These are phyloP conservation scores for Dinomys branickii DNA, from an alignment of 2,113 vertebrate genomes.

Conservation along the genomic window DNA sequence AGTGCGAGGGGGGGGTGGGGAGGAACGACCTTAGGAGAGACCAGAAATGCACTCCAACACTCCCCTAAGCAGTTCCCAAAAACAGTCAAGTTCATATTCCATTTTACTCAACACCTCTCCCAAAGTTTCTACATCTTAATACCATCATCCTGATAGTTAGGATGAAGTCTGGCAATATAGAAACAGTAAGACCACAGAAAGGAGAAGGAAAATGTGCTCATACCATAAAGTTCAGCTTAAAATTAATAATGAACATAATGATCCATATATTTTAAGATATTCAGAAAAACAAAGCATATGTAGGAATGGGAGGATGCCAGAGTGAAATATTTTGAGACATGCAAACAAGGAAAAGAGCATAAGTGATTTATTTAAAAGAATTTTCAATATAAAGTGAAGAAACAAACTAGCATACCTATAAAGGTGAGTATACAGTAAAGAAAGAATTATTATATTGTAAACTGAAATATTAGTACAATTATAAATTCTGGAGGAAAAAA, in stretches of 20 bases:
- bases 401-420: neutral
- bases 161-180: neutral
- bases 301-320: neutral
- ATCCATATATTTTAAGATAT: neutral
- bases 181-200: neutral
- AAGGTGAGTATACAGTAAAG: neutral
- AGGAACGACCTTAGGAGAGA: no score
- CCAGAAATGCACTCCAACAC: neutral
- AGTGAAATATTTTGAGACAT: neutral
- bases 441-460: neutral
- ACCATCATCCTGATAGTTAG: neutral
- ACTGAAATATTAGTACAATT: neutral
- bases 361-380: neutral
- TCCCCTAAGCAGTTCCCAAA: neutral
- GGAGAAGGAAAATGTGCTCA: neutral
- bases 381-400: neutral
- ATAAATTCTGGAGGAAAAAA: neutral
- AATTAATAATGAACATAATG: neutral
- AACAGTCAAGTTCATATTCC: neutral
- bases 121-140: neutral
- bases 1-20: no score
- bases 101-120: neutral
- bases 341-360: neutral
- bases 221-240: neutral
- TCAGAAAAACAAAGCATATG: neutral